Evolutionary conservation across 2,888 invertebrate species (phyloP).

Genomic region (Dynastes grantii): DNA sequence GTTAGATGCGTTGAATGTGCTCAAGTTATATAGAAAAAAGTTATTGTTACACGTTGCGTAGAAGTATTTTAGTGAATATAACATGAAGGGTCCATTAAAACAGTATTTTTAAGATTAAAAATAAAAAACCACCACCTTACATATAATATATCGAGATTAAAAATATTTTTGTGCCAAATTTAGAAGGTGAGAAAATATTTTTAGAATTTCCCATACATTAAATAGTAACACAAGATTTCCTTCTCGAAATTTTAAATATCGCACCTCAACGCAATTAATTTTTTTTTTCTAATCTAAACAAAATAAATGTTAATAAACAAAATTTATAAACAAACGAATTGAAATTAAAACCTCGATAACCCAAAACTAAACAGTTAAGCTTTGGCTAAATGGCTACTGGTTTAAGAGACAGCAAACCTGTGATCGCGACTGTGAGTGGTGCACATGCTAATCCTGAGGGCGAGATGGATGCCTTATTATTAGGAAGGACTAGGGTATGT

Average conservation of each 20-base stretch:
- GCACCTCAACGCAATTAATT: neutral
- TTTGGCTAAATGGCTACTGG: constrained; percentile 49
- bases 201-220: neutral
- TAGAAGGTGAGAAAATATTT: neutral
- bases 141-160: neutral
- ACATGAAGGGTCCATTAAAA: constrained; percentile 16
- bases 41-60: neutral
- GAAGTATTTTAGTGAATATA: too few species aligned
- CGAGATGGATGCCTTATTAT: constrained; percentile 85
- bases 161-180: constrained; percentile 29
- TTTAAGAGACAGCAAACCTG: constrained; percentile 71
- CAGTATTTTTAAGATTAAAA: constrained; percentile 16
- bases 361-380: neutral
- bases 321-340: constrained; percentile 1
- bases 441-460: constrained; percentile 75
- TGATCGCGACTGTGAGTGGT: constrained; percentile 74
- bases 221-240: neutral
- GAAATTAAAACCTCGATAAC: neutral
- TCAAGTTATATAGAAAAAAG: constrained; percentile 2
- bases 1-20: constrained; percentile 15
- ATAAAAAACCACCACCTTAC: neutral
- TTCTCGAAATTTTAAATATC: too few species aligned
- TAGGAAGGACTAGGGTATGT: constrained; percentile 87
- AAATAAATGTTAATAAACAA: neutral
- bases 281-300: neutral